Percentiles rank a stretch among this genome's conserved stretches.
Conservation (phyloP, 2,888 invertebrate genomes). For the Drosophila putrida region DNA sequence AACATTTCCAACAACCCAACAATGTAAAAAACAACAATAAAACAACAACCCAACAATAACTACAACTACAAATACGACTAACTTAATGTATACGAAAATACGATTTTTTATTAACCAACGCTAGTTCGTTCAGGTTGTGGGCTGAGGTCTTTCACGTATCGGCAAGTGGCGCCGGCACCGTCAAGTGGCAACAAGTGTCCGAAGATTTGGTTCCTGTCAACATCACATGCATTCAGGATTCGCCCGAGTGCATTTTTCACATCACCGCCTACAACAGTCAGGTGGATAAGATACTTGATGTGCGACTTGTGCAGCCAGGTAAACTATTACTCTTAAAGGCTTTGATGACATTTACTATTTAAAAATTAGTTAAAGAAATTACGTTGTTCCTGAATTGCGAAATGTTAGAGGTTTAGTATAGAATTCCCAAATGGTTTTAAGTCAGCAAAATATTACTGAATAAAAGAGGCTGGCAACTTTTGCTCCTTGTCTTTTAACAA, state of each 20-base stretch:
- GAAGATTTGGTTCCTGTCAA: slow-evolving; percentile 99
- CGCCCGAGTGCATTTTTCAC: slow-evolving; percentile 98
- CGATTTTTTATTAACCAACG: slow-evolving; percentile 72
- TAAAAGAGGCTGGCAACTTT: too few relatives aligned
- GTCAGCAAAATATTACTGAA: too few relatives aligned
- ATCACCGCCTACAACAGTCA: slow-evolving; percentile 99
- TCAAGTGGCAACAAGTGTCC: slow-evolving; percentile 99
- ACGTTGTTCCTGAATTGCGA: too few relatives aligned
- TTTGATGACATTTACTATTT: too few relatives aligned
- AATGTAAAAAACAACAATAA: slow-evolving; percentile 31
- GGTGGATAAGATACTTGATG: slow-evolving; percentile 99
- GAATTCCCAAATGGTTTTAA: too few relatives aligned
- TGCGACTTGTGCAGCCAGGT: slow-evolving; percentile 98
- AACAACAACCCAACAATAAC: slow-evolving; percentile 21
- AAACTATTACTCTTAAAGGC: slow-evolving; percentile 63
- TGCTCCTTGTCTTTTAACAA: too few relatives aligned
- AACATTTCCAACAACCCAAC: slow-evolving; percentile 29
- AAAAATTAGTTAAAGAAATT: too few relatives aligned
- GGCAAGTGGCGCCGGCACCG: slow-evolving; percentile 95
- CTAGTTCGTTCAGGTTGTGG: slow-evolving; percentile 93
- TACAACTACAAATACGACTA: slow-evolving; percentile 15
- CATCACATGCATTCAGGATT: slow-evolving; percentile 98
- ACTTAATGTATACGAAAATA: slow-evolving; percentile 37
- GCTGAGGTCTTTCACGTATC: slow-evolving; percentile 99
- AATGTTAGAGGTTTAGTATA: too few relatives aligned